These are phyloP conservation scores for Grantiella picta DNA, from an alignment of 2,113 vertebrate genomes.

Conservation along the genomic window DNA sequence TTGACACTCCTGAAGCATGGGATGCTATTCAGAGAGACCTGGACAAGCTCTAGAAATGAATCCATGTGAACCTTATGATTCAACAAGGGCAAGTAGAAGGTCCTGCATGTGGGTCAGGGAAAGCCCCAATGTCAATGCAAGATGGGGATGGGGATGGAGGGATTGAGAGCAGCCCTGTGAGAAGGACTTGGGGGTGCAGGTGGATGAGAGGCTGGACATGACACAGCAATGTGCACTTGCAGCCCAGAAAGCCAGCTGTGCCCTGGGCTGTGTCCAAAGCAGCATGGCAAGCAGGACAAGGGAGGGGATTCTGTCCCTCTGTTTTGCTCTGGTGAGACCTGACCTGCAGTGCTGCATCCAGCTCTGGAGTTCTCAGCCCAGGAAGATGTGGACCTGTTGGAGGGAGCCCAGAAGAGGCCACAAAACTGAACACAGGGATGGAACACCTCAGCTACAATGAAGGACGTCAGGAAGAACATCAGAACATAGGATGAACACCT, in stretches of 20 bases:
- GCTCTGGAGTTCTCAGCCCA: neutral
- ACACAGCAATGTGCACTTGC: rapidly evolving
- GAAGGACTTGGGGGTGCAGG: neutral
- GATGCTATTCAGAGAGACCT: neutral
- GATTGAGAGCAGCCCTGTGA: neutral
- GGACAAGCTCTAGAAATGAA: neutral
- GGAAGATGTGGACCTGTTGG: neutral
- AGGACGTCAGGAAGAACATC: neutral
- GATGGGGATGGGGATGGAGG: neutral
- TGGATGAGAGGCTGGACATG: neutral
- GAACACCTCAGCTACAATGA: neutral
- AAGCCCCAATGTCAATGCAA: neutral
- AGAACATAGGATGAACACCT: neutral
- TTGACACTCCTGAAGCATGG: neutral
- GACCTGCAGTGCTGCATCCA: neutral
- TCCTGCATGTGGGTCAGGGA: neutral
- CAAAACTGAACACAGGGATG: neutral
- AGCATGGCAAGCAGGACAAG: rapidly evolving
- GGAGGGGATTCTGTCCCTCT: neutral
- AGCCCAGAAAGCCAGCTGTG: rapidly evolving
- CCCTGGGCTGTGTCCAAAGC: neutral
- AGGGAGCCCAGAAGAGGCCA: neutral
- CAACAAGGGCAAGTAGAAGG: neutral
- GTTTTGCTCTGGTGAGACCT: neutral
- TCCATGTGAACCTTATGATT: neutral